Percentiles rank a stretch among this genome's conserved stretches.
Evolutionary conservation across 1,140 invertebrate species (phyloP).

Genomic region (Heliconius melpomene): DNA sequence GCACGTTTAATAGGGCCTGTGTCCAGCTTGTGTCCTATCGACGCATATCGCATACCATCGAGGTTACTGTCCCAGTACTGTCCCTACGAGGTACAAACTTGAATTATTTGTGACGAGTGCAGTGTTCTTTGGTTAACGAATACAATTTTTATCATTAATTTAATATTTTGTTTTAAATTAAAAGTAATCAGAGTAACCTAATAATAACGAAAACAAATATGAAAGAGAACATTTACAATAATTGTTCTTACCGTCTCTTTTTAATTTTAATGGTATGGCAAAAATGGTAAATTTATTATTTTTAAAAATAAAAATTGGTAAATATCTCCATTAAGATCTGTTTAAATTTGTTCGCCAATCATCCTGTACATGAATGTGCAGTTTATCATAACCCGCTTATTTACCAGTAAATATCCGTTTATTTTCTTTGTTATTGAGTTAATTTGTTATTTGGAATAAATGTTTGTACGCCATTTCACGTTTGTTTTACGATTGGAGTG

Average conservation of each 20-base stretch:
- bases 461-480: conserved; percentile 30
- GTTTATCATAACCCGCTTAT: background rate
- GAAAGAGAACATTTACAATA: too few species aligned
- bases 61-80: conserved; percentile 51
- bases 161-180: background rate
- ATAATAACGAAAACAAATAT: too few species aligned
- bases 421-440: conserved; percentile 25
- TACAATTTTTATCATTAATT: too few species aligned
- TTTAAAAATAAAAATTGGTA: too few species aligned
- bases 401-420: conserved; percentile 16
- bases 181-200: too few species aligned
- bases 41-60: conserved; percentile 50
- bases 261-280: too few species aligned
- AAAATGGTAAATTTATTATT: too few species aligned
- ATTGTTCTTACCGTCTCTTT: too few species aligned
- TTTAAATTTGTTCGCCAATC: background rate
- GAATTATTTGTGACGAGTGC: background rate
- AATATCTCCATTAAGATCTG: too few species aligned
- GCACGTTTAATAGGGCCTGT: conserved; percentile 53
- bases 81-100: conserved; percentile 37
- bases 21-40: conserved; percentile 47
- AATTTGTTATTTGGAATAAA: conserved; percentile 24
- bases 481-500: conserved; percentile 33
- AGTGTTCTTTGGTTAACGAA: too few species aligned
- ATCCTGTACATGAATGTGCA: background rate